A percentile compares a stretch with the other conserved stretches of the same genome.
Conservation (phyloP, 2,888 invertebrate species). For the Mantis religiosa region DNA sequence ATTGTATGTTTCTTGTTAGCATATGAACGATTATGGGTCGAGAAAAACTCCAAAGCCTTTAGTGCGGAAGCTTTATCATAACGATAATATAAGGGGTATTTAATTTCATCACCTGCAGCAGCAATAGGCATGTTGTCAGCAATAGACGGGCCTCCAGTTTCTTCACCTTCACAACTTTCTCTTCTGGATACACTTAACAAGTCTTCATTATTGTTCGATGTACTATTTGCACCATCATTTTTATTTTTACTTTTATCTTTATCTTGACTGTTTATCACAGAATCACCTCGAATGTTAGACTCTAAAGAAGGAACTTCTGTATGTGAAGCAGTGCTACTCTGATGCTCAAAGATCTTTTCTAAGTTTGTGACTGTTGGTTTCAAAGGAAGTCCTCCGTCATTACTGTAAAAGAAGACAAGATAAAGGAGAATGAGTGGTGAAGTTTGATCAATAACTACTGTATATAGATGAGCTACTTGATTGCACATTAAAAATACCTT, state of each 20-base stretch:
- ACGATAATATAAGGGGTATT: not conserved
- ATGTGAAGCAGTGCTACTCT: not conserved
- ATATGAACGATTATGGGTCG: not conserved
- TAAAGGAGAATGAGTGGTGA: no score
- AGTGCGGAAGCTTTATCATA: no score
- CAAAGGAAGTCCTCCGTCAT: no score
- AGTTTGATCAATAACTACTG: no score
- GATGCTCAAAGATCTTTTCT: not conserved
- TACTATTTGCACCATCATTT: not conserved
- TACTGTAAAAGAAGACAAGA: no score
- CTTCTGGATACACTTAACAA: not conserved
- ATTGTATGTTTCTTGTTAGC: not conserved
- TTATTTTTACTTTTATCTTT: not conserved
- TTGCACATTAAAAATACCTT: no score
- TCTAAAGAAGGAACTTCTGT: not conserved
- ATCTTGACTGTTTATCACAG: not conserved
- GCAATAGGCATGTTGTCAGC: not conserved
- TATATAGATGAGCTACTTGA: no score
- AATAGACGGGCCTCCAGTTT: not conserved
- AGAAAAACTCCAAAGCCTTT: not conserved
- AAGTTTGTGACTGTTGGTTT: no score
- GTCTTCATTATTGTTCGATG: not conserved
- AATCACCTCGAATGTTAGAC: not conserved
- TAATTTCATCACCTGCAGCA: not conserved
- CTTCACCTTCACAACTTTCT: not conserved